Base-by-base conservation (phyloP, 2,888 invertebrate genomes). In the Xestoiulus laeticollis region DNA sequence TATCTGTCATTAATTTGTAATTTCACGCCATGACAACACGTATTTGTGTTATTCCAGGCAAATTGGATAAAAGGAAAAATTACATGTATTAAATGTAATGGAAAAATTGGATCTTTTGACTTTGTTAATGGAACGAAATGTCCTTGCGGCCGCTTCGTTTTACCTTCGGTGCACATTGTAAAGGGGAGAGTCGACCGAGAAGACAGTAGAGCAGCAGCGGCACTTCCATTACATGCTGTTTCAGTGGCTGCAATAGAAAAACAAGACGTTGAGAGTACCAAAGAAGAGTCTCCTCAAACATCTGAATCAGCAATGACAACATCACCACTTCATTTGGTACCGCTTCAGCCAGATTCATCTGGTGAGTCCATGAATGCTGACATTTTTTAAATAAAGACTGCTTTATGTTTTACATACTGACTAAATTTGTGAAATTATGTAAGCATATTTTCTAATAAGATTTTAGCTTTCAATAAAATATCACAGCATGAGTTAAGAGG, bases 21-120 rank as follows among this genome's bases (percentile, higher is more conserved):
- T 53, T 53, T 12, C 53, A 2, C 5, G 4, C 16, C 5, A 32
- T 85, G 5, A 38, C 26, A 16, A 32, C 22, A 26, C 59, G 30
- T 8, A 8, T 86, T 12, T 4, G 59, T 86, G 26, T 59, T n/a
- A n/a, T 86, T 48, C 5, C 19, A 86, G 86, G 86, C 86, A 14
- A 88, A 89, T 19, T 90, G 90, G 90, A 89, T 88, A 32, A 90
- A 90, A 89, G 90, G 90, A 1, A 89, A 89, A 87, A 32, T 90
- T 19, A 86, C 85, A 48, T 90, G 90, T 88, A 89, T 89, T 22
- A 87, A 87, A 38, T 90, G 90, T 38, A 88, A 88, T 10, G 87
- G 87, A 32, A 78, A 89, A 30, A 89, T 90, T 85, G 90, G 90
- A 19, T 89, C 89, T 1, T 90, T 89, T 87, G 88, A 90, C 85